These are phyloP conservation scores for Strongylocentrotus purpuratus DNA, from an alignment of 35 echinoderm and acorn worm genomes.

Conservation along the genomic window DNA sequence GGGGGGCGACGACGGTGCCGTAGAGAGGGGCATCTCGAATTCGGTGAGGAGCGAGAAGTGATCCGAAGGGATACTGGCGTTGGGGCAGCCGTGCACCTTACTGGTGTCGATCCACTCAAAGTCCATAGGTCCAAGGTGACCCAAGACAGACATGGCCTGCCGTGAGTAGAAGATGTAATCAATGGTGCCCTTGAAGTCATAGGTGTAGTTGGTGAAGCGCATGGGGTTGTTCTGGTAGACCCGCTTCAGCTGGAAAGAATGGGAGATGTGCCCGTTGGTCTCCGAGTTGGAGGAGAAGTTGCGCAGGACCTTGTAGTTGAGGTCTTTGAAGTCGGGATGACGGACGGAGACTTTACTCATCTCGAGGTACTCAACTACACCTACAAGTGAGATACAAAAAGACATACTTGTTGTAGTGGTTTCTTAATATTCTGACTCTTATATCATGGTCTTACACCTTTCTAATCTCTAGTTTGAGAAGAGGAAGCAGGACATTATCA, in stretches of 20 bases:
- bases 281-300: constrained; percentile 88
- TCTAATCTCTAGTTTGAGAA: no score
- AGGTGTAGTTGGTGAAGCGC: constrained; percentile 95
- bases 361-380: constrained; percentile 91
- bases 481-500: no score
- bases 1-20: constrained; percentile 46
- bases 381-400: constrained; percentile 41
- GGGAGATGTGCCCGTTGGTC: constrained; percentile 78
- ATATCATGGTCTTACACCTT: no score
- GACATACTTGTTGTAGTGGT: not conserved
- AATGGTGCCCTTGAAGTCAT: constrained; percentile 94
- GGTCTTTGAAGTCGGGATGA: constrained; percentile 96
- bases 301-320: constrained; percentile 87
- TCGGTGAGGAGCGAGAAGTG: constrained; percentile 93
- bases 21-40: constrained; percentile 90
- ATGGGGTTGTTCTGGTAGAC: constrained; percentile 81
- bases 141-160: constrained; percentile 76
- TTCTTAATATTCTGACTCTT: no score
- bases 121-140: constrained; percentile 79
- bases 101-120: constrained; percentile 77
- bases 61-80: constrained; percentile 84
- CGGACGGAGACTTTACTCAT: constrained; percentile 77
- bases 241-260: constrained; percentile 79
- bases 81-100: constrained; percentile 92
- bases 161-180: constrained; percentile 92